Evolutionary conservation across 2,113 vertebrate genomes (phyloP).

Genomic region (Galbula dea): DNA sequence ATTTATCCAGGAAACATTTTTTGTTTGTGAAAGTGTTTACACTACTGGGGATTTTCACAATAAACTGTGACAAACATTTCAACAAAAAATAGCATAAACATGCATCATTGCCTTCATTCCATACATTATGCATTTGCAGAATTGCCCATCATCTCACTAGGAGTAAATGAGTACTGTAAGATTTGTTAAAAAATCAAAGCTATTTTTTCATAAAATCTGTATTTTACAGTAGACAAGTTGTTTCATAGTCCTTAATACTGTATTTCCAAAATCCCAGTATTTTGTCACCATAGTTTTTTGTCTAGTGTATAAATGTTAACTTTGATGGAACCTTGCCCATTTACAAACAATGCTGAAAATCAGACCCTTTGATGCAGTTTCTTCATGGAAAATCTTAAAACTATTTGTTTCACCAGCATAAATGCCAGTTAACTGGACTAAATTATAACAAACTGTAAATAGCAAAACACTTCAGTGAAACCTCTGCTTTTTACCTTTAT

Average conservation of each 20-base stretch:
- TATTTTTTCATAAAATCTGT: background rate
- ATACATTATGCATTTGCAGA: background rate
- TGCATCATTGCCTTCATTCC: background rate
- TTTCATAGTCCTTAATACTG: background rate
- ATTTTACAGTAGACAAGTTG: background rate
- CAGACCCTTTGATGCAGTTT: background rate
- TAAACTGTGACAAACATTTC: background rate
- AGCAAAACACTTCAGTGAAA: background rate
- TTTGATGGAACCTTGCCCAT: background rate
- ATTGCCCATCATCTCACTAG: background rate
- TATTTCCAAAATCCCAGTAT: background rate
- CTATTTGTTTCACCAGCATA: background rate
- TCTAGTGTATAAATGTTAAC: background rate
- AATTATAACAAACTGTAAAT: background rate
- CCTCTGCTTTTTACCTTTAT: background rate
- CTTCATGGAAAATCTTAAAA: background rate
- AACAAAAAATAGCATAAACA: background rate
- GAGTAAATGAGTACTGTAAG: background rate
- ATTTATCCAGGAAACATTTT: background rate
- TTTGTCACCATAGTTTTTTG: background rate
- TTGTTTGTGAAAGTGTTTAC: background rate
- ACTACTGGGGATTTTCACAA: background rate
- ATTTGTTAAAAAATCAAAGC: background rate
- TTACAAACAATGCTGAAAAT: background rate
- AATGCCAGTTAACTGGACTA: background rate